A percentile compares a stretch with the other conserved stretches of the same genome.
These are phyloP conservation scores for Schlechtendalia chinensis DNA, from an alignment of 1,140 invertebrate species.

Conservation along the genomic window DNA sequence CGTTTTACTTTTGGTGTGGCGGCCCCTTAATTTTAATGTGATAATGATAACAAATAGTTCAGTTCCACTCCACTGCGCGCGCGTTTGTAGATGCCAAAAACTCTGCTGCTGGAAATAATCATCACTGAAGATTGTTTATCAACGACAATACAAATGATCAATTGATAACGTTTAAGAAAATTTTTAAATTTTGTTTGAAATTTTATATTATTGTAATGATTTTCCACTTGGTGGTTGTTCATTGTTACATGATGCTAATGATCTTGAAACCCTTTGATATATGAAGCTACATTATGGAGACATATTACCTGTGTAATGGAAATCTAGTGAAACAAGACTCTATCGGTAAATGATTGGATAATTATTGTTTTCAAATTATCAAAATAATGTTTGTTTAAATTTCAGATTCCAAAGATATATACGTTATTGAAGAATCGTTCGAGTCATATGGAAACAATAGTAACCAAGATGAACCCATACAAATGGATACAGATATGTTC, in stretches of 20 bases:
- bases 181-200: neutral
- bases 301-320: conserved; percentile 14
- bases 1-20: too few relatives aligned
- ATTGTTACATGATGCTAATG: neutral
- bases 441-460: neutral
- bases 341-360: neutral
- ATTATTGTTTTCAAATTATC: neutral
- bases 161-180: conserved; percentile 4
- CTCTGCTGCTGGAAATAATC: too few relatives aligned
- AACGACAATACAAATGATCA: neutral
- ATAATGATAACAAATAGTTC: too few relatives aligned
- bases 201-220: neutral
- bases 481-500: neutral
- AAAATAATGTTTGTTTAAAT: neutral
- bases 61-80: too few relatives aligned
- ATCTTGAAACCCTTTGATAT: neutral
- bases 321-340: conserved; percentile 15
- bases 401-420: conserved; percentile 34
- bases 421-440: conserved; percentile 28
- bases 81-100: too few relatives aligned
- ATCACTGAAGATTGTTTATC: neutral
- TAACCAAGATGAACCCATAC: neutral
- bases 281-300: conserved; percentile 7
- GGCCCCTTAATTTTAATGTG: too few relatives aligned
- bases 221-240: neutral